A percentile compares a stretch with the other conserved stretches of the same genome.
Evolutionary conservation across 2,888 invertebrate genomes (phyloP).

Genomic region (Dinocampus coccinellae): DNA sequence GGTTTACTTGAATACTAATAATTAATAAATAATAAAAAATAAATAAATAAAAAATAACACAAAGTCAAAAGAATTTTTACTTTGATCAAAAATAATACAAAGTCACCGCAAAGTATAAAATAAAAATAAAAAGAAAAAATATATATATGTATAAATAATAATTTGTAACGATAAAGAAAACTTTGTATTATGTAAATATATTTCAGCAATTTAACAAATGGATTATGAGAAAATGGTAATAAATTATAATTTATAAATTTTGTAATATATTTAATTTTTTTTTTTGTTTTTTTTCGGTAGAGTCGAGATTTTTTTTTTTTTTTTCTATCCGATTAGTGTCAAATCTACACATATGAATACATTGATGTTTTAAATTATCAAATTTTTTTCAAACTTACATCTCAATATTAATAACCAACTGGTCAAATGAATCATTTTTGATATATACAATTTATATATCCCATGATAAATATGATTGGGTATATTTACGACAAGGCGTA

Average conservation of each 20-base stretch:
- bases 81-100: neutral
- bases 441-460: conserved; percentile 26
- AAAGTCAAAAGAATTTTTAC: neutral
- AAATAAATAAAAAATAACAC: neutral
- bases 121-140: conserved; percentile 1
- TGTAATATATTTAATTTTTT: neutral
- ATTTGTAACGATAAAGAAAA: neutral
- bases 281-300: too few relatives aligned
- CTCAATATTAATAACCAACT: conserved; percentile 28
- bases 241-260: neutral
- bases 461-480: conserved; percentile 34
- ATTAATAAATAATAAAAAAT: neutral
- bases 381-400: conserved; percentile 15
- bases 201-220: neutral
- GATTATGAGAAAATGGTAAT: conserved; percentile 4
- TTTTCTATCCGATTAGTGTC: too few relatives aligned
- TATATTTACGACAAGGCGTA: conserved; percentile 33
- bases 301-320: too few relatives aligned
- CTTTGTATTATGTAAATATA: conserved; percentile 10
- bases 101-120: neutral
- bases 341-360: neutral
- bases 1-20: neutral
- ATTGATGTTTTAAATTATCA: conserved; percentile 1
- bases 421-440: conserved; percentile 17
- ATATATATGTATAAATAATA: too few relatives aligned